A percentile compares a stretch with the other conserved stretches of the same genome.
Evolutionary conservation across 64 coral and sea anemone species (phyloP).

Genomic region (Astreopora myriophthalma): DNA sequence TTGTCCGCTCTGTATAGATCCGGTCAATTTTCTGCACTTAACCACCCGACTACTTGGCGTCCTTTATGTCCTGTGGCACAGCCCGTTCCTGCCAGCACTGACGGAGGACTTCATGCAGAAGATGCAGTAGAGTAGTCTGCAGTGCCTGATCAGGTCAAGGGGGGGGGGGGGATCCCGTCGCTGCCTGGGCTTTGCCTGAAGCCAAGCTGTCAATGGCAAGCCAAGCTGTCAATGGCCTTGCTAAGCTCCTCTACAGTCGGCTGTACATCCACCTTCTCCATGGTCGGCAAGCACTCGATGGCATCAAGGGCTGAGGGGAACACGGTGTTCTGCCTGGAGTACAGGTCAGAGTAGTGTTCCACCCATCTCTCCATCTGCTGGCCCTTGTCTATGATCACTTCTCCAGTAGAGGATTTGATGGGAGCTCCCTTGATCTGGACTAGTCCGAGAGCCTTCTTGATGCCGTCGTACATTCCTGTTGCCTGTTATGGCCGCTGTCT

Average conservation of each 20-base stretch:
- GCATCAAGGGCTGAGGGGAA: not conserved
- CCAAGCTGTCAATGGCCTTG: conserved; percentile 42
- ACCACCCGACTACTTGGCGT: no score
- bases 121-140: conserved; percentile 27
- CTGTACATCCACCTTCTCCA: not conserved
- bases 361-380: conserved; percentile 57
- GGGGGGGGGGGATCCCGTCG: conserved; percentile 47
- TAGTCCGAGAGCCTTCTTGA: conserved; percentile 12
- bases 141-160: conserved; percentile 44
- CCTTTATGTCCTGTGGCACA: conserved; percentile 37
- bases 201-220: no score
- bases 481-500: not conserved
- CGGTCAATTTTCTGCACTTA: no score
- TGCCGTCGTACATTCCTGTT: conserved; percentile 1
- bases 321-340: conserved; percentile 18
- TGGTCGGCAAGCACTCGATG: not conserved
- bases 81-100: conserved; percentile 31
- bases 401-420: no score
- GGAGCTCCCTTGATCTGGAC: not conserved
- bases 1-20: no score
- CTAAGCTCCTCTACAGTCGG: conserved; percentile 2
- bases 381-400: not conserved
- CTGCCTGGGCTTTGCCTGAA: conserved; percentile 10
- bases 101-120: conserved; percentile 30
- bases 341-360: conserved; percentile 64